Evolutionary conservation across 2,113 vertebrate species (phyloP), one percentile per base, ranked within the genome.

Genomic region (Parus major): DNA sequence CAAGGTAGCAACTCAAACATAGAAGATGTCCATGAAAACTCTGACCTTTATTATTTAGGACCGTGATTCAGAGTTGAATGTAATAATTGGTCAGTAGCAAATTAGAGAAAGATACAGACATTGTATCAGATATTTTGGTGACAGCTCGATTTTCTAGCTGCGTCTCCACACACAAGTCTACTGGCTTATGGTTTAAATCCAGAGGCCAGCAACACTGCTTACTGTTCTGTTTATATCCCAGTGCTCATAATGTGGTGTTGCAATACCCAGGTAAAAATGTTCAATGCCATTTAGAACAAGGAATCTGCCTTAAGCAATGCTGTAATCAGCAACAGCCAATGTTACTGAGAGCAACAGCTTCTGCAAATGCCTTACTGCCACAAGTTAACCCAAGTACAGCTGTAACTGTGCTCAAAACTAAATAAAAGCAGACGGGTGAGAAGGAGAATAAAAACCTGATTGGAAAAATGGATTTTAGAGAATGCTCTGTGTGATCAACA

Each of bases 211-310:
- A 4, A 47, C 47, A 29, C 86, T 73, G 59, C 57, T 82, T 75
- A n/a, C 42, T 63, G 36, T 57, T 75, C 39, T 72, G 77, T 83
- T 95, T 77, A 79, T 94, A 80, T 70, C 49, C 80, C 63, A 59
- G 5, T 49, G 36, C 60, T 65, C 88, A 73, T 57, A 86, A 79
- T 42, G 72, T 73, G 71, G 70, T 93, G 52, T 68, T 87, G 35
- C 84, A 88, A 85, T 96, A 95, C 41, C 73, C 55, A 57, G 77
- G 83, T 95, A 71, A 93, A 93, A 91, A 93, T 52, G 91, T 94
- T 86, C 83, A 88, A 39, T 72, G 68, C 72, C 65, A 70, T 92
- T 95, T 93, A 91, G n/a, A 94, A 95, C 46, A 63, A 85, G 63
- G 93, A 93, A 46, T 68, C 84, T 89, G 93, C 91, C 78, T 70